phyloP scores from a whole-genome alignment of 2,797 vertebrate species.

The Xiphophorus birchmanni region DNA sequence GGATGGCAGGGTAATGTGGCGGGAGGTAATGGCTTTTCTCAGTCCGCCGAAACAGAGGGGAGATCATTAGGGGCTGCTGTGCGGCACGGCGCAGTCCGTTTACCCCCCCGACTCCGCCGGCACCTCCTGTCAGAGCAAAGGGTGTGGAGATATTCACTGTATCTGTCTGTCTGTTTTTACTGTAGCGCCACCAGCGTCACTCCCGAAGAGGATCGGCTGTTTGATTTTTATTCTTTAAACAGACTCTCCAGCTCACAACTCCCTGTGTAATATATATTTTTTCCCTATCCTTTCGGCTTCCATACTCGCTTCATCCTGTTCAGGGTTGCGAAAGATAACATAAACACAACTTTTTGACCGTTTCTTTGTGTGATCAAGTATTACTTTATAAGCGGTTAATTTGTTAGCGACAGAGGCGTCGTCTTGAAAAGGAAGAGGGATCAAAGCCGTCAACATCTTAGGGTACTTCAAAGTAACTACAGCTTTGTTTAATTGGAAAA shows the following conservation, averaged over 20 bases:
- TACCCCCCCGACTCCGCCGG: conserved; percentile 67
- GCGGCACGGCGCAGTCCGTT: conserved; percentile 68
- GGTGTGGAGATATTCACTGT: conserved; percentile 66
- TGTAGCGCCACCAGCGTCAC: conserved; percentile 57
- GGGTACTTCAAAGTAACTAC: conserved; percentile 19
- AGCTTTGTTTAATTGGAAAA: conserved; percentile 53
- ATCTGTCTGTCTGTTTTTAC: conserved; percentile 70
- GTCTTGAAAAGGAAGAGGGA: conserved; percentile 6
- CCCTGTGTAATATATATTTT: conserved; percentile 46
- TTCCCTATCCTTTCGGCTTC: conserved; percentile 23
- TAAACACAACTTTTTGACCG: conserved; percentile 52
- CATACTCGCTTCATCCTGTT: not conserved
- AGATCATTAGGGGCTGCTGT: conserved; percentile 75
- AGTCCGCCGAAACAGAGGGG: conserved; percentile 86
- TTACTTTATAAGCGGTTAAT: conserved; percentile 18
- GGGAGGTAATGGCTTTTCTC: conserved; percentile 95
- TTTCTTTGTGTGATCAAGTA: conserved; percentile 16
- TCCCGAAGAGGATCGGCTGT: conserved; percentile 70
- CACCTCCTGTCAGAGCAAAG: conserved; percentile 65
- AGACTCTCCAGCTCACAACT: conserved; percentile 66
- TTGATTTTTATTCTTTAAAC: conserved; percentile 72
- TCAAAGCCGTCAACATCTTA: conserved; percentile 9
- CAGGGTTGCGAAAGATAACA: conserved; percentile 18
- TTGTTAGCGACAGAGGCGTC: conserved; percentile 1
- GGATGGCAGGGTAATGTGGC: conserved; percentile 95